These are phyloP conservation scores for Perithous albicinctus DNA, from an alignment of 2,888 invertebrate genomes.

Conservation along the genomic window DNA sequence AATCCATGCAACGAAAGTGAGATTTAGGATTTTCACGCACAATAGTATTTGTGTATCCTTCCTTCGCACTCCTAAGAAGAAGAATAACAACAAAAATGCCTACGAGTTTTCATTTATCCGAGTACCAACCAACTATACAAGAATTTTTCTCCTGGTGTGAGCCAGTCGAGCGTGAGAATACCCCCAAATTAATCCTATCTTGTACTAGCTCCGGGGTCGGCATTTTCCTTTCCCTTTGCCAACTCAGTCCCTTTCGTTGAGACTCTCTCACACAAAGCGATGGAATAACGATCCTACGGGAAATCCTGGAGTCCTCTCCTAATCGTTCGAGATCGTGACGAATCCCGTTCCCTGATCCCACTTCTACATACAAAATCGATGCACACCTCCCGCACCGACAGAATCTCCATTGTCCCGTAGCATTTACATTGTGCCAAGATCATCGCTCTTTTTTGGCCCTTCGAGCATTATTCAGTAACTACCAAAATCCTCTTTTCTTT, in stretches of 20 bases:
- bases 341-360: slow-evolving; percentile 27
- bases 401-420: neutral
- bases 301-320: slow-evolving; percentile 37
- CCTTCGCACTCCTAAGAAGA: slow-evolving; percentile 6
- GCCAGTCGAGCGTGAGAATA: slow-evolving; percentile 57
- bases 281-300: slow-evolving; percentile 40
- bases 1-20: slow-evolving; percentile 10
- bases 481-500: neutral
- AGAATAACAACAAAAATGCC: slow-evolving; percentile 1
- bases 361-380: neutral
- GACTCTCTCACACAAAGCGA: slow-evolving; percentile 30
- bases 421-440: slow-evolving; percentile 9
- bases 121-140: slow-evolving; percentile 3
- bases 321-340: slow-evolving; percentile 62
- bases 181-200: slow-evolving; percentile 59
- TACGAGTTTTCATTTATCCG: neutral
- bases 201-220: slow-evolving; percentile 8
- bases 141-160: slow-evolving; percentile 33
- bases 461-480: slow-evolving; percentile 10
- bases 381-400: slow-evolving; percentile 20
- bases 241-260: slow-evolving; percentile 13
- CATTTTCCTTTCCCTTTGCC: neutral
- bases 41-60: slow-evolving; percentile 6
- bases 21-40: neutral
- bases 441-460: slow-evolving; percentile 4